A percentile compares a stretch with the other conserved stretches of the same genome.
Evolutionary conservation across 2,888 invertebrate genomes (phyloP).

Genomic region (Augiades crinisus): DNA sequence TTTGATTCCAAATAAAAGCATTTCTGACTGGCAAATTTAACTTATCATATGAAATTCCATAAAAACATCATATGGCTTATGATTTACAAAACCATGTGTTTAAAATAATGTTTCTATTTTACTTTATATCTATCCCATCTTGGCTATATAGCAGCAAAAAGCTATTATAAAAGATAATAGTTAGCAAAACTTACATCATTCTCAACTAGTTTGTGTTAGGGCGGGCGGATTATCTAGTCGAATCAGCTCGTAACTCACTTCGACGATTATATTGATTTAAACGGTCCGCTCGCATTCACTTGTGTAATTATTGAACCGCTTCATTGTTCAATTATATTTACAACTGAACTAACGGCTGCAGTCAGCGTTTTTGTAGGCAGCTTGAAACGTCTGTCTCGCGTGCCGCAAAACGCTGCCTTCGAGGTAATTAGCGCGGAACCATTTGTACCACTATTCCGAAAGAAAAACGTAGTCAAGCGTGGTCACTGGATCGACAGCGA

Average conservation of each 20-base stretch:
- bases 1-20: no score
- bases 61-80: no score
- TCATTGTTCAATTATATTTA: conserved; percentile 57
- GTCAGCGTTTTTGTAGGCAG: conserved; percentile 45
- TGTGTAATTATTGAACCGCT: conserved; percentile 49
- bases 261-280: conserved; percentile 41
- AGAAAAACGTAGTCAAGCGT: conserved; percentile 46
- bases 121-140: no score
- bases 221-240: conserved; percentile 5
- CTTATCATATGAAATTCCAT: no score
- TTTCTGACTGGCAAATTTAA: no score
- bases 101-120: no score
- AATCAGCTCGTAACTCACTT: conserved; percentile 10
- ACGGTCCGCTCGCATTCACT: conserved; percentile 41
- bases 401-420: conserved; percentile 49
- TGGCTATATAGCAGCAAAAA: neutral
- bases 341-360: conserved; percentile 49
- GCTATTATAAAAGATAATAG: neutral
- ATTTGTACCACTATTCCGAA: conserved; percentile 52
- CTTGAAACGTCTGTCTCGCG: conserved; percentile 52
- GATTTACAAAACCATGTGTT: no score
- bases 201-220: neutral
- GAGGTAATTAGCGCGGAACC: conserved; percentile 58
- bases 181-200: neutral
- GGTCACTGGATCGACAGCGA: conserved; percentile 41